phyloP scores from a whole-genome alignment of 2,888 invertebrate species.

The Hydraecia micacea region DNA sequence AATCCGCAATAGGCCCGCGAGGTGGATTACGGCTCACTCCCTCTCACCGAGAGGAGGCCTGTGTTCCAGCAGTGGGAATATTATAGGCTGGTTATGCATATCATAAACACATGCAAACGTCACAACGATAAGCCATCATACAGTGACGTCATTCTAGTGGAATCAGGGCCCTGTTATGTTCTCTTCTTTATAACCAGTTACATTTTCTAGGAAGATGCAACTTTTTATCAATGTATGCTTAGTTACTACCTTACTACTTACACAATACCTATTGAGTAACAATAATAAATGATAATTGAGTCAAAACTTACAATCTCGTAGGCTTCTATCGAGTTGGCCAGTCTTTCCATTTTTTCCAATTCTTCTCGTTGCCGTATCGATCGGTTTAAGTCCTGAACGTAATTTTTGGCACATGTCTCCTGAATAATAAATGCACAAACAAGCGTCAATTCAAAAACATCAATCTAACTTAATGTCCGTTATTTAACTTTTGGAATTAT shows the following conservation, averaged over 20 bases:
- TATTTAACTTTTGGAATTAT: constrained; percentile 18
- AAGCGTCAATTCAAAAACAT: constrained; percentile 12
- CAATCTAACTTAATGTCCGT: background rate
- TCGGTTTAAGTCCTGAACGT: constrained; percentile 79
- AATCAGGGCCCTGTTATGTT: background rate
- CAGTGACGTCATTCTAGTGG: background rate
- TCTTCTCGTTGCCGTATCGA: constrained; percentile 82
- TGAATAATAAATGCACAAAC: constrained; percentile 54
- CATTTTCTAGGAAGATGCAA: background rate
- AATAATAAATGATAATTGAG: background rate
- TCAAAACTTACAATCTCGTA: constrained; percentile 91
- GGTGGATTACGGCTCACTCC: too few species aligned
- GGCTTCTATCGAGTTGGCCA: constrained; percentile 75
- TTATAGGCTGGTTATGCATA: too few species aligned
- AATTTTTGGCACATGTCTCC: constrained; percentile 75
- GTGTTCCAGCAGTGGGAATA: too few species aligned
- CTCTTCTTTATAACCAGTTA: background rate
- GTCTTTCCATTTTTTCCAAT: constrained; percentile 72
- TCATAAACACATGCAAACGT: background rate
- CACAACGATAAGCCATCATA: background rate
- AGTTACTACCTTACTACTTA: too few species aligned
- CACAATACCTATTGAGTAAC: background rate
- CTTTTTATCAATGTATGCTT: background rate
- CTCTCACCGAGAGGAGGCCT: too few species aligned
- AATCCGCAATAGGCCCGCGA: too few species aligned